Conservation (phyloP, 2,888 invertebrate species). For the Ypsolopha sequella region DNA sequence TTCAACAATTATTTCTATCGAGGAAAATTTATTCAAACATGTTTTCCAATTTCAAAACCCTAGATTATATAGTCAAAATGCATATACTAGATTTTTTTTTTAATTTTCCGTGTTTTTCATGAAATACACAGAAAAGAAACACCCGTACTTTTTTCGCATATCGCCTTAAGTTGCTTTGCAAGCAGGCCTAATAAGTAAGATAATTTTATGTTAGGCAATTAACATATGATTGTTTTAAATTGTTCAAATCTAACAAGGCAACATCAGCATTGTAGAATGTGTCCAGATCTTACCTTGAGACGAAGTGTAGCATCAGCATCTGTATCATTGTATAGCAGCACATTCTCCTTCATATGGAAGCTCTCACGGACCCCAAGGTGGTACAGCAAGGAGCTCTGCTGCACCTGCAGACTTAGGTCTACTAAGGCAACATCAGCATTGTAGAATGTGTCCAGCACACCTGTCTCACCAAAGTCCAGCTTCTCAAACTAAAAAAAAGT, state of each 20-base stretch:
- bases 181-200: too few species aligned
- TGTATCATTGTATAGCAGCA: constrained; percentile 88
- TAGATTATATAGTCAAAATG: too few species aligned
- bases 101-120: too few species aligned
- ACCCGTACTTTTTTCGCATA: too few species aligned
- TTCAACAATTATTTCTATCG: too few species aligned
- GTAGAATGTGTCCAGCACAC: constrained; percentile 95
- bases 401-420: constrained; percentile 90
- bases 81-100: too few species aligned
- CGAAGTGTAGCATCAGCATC: constrained; percentile 90
- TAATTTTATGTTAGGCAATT: too few species aligned
- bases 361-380: constrained; percentile 98
- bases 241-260: constrained; percentile 92
- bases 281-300: constrained; percentile 87
- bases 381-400: constrained; percentile 95
- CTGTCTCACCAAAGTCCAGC: constrained; percentile 97
- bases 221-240: too few species aligned
- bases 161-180: too few species aligned
- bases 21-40: too few species aligned
- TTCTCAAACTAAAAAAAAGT: constrained; percentile 86
- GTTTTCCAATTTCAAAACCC: too few species aligned
- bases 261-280: constrained; percentile 99
- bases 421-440: constrained; percentile 98
- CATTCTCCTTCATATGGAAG: constrained; percentile 96
- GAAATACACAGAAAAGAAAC: too few species aligned